These are phyloP conservation scores for Lasiommata megera DNA, from an alignment of 2,888 invertebrate species.

Conservation along the genomic window DNA sequence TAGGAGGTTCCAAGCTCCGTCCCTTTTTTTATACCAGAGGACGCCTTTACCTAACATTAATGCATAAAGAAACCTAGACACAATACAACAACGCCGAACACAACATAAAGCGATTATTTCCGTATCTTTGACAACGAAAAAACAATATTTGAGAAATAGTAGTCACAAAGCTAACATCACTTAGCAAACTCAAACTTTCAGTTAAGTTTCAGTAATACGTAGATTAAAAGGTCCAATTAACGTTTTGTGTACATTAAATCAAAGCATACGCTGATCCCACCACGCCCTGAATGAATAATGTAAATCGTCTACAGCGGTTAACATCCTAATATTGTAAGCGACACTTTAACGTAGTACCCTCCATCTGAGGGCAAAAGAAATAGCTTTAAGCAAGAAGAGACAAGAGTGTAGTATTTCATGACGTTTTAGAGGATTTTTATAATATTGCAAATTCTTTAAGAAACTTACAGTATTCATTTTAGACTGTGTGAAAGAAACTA, in stretches of 20 bases:
- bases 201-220: slow-evolving; percentile 13
- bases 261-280: slow-evolving; percentile 50
- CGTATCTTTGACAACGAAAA: too few relatives aligned
- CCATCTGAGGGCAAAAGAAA: slow-evolving; percentile 24
- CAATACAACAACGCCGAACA: too few relatives aligned
- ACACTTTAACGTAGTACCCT: slow-evolving; percentile 57
- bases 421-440: too few relatives aligned
- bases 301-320: slow-evolving; percentile 75
- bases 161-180: slow-evolving; percentile 15
- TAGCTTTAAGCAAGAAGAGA: background rate
- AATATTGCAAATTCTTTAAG: too few relatives aligned
- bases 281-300: slow-evolving; percentile 70
- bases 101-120: too few relatives aligned
- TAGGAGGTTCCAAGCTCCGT: too few relatives aligned
- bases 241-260: slow-evolving; percentile 53
- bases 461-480: too few relatives aligned
- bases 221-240: slow-evolving; percentile 52
- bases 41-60: too few relatives aligned
- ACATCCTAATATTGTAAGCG: slow-evolving; percentile 80
- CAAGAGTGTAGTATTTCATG: background rate
- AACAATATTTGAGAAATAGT: too few relatives aligned
- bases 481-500: too few relatives aligned
- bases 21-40: too few relatives aligned
- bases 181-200: slow-evolving; percentile 16
- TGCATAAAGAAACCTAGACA: too few relatives aligned